A percentile compares a stretch with the other conserved stretches of the same genome.
These are phyloP conservation scores for Atractosteus spatula DNA, from an alignment of 2,113 vertebrate species.

Conservation along the genomic window DNA sequence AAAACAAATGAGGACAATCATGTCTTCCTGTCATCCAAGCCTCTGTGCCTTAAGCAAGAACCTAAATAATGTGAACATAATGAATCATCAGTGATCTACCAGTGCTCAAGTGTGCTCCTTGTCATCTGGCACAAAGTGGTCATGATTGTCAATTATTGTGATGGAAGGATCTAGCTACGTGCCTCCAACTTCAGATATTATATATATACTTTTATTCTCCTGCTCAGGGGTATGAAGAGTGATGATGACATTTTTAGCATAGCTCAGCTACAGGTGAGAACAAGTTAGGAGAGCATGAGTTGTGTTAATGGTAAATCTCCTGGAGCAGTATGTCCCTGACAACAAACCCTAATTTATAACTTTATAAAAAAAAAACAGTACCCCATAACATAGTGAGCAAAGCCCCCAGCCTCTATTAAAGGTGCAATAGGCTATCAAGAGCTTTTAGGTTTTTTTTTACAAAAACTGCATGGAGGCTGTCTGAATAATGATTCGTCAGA, in stretches of 20 bases:
- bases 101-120: not conserved
- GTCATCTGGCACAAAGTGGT: not conserved
- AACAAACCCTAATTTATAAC: constrained; percentile 51
- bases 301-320: constrained; percentile 54
- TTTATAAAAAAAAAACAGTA: not conserved
- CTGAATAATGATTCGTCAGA: too few species aligned
- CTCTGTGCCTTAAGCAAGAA: too few species aligned
- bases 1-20: too few species aligned
- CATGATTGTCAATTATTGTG: constrained; percentile 21
- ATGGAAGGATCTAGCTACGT: constrained; percentile 25
- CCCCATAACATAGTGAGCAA: too few species aligned
- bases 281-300: constrained; percentile 47
- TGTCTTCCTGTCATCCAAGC: too few species aligned
- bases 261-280: constrained; percentile 62
- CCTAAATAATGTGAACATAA: too few species aligned
- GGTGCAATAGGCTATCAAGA: not conserved
- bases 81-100: too few species aligned
- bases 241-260: constrained; percentile 60
- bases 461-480: too few species aligned
- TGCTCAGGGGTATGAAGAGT: constrained; percentile 38
- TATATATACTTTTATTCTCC: constrained; percentile 28
- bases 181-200: constrained; percentile 21
- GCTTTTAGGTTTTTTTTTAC: not conserved
- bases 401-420: too few species aligned
- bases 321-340: constrained; percentile 58